Percentiles rank a stretch among this genome's conserved stretches.
phyloP scores from a whole-genome alignment of 23 tunicate species.

The Ascidia mentula region DNA sequence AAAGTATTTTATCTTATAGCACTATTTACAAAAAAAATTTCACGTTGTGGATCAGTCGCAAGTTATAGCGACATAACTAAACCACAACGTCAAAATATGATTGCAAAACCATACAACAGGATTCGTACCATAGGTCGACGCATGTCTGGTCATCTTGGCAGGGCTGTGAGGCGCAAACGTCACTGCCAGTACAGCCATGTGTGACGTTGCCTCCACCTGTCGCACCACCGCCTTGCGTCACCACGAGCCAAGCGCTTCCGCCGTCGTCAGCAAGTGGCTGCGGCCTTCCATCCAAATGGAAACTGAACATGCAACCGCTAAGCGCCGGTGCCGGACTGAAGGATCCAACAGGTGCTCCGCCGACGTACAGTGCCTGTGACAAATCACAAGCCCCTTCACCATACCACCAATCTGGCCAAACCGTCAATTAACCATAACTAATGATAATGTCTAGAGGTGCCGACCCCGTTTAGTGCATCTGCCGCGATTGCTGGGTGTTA shows the following conservation, averaged over 20 bases:
- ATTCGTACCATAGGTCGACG: constrained; percentile 52
- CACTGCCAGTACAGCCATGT: constrained; percentile 33
- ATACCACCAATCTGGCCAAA: not conserved
- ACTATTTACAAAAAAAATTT: too few relatives aligned
- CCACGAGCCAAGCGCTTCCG: constrained; percentile 17
- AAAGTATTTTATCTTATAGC: too few relatives aligned
- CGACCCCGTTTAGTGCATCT: not conserved
- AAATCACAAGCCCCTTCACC: constrained; percentile 2
- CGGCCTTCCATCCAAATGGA: constrained; percentile 38
- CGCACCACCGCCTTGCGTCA: constrained; percentile 15
- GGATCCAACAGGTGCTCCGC: constrained; percentile 37
- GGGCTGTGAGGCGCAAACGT: constrained; percentile 57
- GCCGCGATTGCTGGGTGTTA: not conserved
- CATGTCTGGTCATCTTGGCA: constrained; percentile 27
- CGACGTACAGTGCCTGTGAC: constrained; percentile 48
- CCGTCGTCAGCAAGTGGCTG: constrained; percentile 54
- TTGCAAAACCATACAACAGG: not conserved
- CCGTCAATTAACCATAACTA: not conserved
- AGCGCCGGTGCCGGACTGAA: constrained; percentile 10
- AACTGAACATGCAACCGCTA: constrained; percentile 60
- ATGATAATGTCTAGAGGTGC: not conserved
- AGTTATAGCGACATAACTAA: too few relatives aligned
- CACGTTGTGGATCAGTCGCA: too few relatives aligned
- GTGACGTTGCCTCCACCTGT: not conserved
- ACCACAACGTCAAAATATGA: too few relatives aligned